Evolutionary conservation across 1,140 invertebrate genomes (phyloP).

Genomic region (Drosophila pseudoananassae): DNA sequence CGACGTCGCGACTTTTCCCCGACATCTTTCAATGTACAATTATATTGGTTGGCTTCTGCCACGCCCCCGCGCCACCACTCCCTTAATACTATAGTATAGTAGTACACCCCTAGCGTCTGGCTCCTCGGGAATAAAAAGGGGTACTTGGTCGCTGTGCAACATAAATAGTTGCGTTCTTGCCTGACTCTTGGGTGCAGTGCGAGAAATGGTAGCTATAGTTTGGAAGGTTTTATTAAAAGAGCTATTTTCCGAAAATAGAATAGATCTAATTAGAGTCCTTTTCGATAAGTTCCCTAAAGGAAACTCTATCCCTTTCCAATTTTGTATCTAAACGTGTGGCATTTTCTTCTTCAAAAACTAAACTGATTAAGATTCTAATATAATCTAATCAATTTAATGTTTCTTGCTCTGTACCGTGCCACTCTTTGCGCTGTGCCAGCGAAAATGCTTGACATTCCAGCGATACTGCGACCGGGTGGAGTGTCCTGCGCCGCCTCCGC

Average conservation of each 20-base stretch:
- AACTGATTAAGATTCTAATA: too few species aligned
- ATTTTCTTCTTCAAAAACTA: too few species aligned
- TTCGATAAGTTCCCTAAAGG: too few species aligned
- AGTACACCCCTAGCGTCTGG: not conserved
- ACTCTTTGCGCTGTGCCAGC: conserved; percentile 46
- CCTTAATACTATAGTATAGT: not conserved
- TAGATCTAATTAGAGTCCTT: too few species aligned
- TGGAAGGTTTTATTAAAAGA: too few species aligned
- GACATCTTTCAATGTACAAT: conserved; percentile 76
- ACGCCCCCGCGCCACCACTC: not conserved
- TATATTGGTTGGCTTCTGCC: conserved; percentile 57
- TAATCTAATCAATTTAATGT: not conserved
- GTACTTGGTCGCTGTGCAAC: conserved; percentile 61
- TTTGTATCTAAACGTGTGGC: too few species aligned
- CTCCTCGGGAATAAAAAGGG: conserved; percentile 21
- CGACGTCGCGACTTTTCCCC: conserved; percentile 40
- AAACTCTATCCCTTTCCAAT: too few species aligned
- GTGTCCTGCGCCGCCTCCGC: conserved; percentile 15
- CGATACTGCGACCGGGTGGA: conserved; percentile 40
- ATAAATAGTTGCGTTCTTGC: conserved; percentile 75
- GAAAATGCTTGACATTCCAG: conserved; percentile 72
- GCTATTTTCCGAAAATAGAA: too few species aligned
- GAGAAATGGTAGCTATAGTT: conserved; percentile 2
- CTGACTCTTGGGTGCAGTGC: not conserved
- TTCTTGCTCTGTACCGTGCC: conserved; percentile 1